A percentile compares a stretch with the other conserved stretches of the same genome.
Conservation (phyloP, 2,888 invertebrate species). For the Hipparchia sbordonii region DNA sequence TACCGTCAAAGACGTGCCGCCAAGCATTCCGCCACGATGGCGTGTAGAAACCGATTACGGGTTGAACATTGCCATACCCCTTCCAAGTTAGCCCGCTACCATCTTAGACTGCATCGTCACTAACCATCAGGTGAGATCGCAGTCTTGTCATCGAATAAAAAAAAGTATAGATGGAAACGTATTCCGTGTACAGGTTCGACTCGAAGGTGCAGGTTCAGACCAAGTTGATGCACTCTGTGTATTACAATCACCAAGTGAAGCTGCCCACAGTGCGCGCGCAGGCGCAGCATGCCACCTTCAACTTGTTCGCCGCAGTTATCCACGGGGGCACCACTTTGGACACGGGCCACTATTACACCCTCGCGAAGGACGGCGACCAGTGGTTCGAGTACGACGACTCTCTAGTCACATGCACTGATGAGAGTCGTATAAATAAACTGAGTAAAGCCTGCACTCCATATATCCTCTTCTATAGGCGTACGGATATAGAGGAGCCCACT, state of each 20-base stretch:
- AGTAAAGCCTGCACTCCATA: conserved; percentile 91
- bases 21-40: too few relatives aligned
- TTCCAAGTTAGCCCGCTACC: too few relatives aligned
- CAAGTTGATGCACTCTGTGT: conserved; percentile 89
- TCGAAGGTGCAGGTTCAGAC: conserved; percentile 85
- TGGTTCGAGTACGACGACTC: conserved; percentile 94
- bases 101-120: too few relatives aligned
- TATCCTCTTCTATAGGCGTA: conserved; percentile 87
- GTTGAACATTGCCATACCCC: too few relatives aligned
- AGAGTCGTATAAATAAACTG: conserved; percentile 84
- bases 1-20: too few relatives aligned
- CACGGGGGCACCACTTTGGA: conserved; percentile 92
- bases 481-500: conserved; percentile 69
- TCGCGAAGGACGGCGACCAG: conserved; percentile 85
- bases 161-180: too few relatives aligned
- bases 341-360: conserved; percentile 94
- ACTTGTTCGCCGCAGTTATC: conserved; percentile 91
- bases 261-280: conserved; percentile 64
- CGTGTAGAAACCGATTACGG: too few relatives aligned
- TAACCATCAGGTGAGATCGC: too few relatives aligned
- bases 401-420: conserved; percentile 84
- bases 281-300: conserved; percentile 68
- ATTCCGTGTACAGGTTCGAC: conserved; percentile 58
- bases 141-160: too few relatives aligned
- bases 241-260: conserved; percentile 81